These are phyloP conservation scores for Podiceps cristatus DNA, from an alignment of 2,113 vertebrate species.

Conservation along the genomic window DNA sequence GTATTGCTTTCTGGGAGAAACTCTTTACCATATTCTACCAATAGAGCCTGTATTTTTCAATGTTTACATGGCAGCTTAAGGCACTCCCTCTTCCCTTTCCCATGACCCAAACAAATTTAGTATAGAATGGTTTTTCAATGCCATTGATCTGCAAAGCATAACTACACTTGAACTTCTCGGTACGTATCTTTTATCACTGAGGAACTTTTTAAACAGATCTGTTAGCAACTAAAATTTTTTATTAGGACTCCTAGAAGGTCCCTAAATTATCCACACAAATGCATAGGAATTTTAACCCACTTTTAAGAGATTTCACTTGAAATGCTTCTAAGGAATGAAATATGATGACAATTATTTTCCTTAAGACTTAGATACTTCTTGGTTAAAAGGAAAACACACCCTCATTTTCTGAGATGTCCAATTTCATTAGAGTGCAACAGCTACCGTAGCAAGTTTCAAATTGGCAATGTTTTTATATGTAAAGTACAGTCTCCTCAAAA, in stretches of 20 bases:
- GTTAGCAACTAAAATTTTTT: neutral
- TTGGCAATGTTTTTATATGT: neutral
- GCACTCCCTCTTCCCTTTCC: neutral
- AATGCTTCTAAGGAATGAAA: neutral
- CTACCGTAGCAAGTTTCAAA: neutral
- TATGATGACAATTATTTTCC: neutral
- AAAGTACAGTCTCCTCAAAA: neutral
- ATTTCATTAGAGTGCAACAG: neutral
- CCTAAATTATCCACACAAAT: neutral
- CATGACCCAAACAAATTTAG: neutral
- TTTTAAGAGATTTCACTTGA: neutral
- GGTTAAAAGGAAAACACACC: neutral
- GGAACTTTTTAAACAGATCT: neutral
- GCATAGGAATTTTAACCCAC: neutral
- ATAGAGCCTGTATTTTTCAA: neutral
- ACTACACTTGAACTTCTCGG: neutral
- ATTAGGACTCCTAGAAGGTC: neutral
- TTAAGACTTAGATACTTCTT: neutral
- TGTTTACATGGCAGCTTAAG: neutral
- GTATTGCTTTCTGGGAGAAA: neutral
- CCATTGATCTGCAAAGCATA: neutral
- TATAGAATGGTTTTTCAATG: neutral
- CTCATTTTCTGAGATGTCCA: neutral
- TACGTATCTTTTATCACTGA: neutral
- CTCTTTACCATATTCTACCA: neutral